Conservation (phyloP, 2,113 vertebrate genomes). For the Apteryx mantelli region DNA sequence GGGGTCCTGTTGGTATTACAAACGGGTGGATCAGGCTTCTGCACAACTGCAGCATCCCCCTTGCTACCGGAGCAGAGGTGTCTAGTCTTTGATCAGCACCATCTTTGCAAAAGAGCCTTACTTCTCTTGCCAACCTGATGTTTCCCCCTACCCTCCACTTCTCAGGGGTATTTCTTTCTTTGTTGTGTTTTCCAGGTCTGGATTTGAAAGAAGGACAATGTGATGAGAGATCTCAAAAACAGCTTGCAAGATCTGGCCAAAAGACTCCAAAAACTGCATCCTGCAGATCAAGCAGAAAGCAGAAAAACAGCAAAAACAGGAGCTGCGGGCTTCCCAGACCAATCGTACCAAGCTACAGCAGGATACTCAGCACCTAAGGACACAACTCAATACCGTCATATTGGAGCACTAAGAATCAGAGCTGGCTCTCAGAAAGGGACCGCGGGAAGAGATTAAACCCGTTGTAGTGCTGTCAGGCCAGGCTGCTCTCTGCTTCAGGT, state of each 20-base stretch:
- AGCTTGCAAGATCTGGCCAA: constrained; percentile 66
- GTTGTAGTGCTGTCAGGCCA: background rate
- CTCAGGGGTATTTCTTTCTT: background rate
- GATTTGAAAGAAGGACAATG: constrained; percentile 72
- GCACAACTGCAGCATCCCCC: background rate
- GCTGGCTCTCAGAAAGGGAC: constrained; percentile 73
- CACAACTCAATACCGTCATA: constrained; percentile 64
- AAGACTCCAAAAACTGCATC: constrained; percentile 60
- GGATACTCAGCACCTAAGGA: constrained; percentile 57
- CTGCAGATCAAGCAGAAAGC: constrained; percentile 31
- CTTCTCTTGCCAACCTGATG: no score
- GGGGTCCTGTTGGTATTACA: background rate
- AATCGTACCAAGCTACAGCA: constrained; percentile 54
- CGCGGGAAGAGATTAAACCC: background rate
- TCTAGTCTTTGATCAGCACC: background rate
- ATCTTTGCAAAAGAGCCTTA: background rate
- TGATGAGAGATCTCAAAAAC: constrained; percentile 70
- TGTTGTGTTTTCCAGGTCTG: background rate
- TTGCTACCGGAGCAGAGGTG: background rate
- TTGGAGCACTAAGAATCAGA: constrained; percentile 71
- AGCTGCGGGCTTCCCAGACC: constrained; percentile 47
- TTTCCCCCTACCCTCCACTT: background rate
- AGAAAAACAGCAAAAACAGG: constrained; percentile 63
- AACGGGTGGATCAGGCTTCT: background rate
- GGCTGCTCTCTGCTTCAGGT: background rate